Evolutionary conservation across 2,797 vertebrate genomes (phyloP).

Genomic region (Anolis apletophallus): DNA sequence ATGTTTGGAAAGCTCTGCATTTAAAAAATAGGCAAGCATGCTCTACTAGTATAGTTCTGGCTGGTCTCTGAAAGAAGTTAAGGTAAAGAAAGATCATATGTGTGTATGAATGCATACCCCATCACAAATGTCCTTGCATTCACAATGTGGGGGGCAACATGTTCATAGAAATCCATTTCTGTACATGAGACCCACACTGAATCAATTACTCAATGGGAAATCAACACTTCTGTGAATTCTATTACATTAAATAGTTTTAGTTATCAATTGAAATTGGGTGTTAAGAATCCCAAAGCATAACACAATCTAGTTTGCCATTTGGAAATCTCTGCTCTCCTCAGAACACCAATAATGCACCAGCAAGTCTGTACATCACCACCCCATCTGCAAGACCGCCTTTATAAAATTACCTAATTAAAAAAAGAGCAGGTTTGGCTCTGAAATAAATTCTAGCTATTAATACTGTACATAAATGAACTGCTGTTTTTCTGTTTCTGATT

Average conservation of each 20-base stretch:
- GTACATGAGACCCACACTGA: not conserved
- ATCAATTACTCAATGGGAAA: too few relatives aligned
- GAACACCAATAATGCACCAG: not conserved
- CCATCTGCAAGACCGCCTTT: slow-evolving; percentile 10
- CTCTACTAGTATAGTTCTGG: not conserved
- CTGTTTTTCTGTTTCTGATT: slow-evolving; percentile 64
- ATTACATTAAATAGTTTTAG: not conserved
- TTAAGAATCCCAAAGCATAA: not conserved
- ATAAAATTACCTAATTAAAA: slow-evolving; percentile 41
- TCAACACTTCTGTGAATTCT: not conserved
- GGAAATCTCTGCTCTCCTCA: slow-evolving; percentile 10
- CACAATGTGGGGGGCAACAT: not conserved
- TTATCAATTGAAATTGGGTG: too few relatives aligned
- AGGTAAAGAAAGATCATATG: not conserved
- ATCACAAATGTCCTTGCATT: not conserved
- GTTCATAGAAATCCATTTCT: not conserved
- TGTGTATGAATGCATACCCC: not conserved
- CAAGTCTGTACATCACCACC: not conserved
- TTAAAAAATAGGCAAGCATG: not conserved
- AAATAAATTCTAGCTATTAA: slow-evolving; percentile 48
- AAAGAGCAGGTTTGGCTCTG: slow-evolving; percentile 50
- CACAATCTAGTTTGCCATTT: not conserved
- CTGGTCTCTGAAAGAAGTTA: not conserved
- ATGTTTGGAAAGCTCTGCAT: not conserved
- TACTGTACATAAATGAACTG: slow-evolving; percentile 53